These are phyloP conservation scores for Pogonocherus hispidulus DNA, from an alignment of 2,888 invertebrate genomes.

Conservation along the genomic window DNA sequence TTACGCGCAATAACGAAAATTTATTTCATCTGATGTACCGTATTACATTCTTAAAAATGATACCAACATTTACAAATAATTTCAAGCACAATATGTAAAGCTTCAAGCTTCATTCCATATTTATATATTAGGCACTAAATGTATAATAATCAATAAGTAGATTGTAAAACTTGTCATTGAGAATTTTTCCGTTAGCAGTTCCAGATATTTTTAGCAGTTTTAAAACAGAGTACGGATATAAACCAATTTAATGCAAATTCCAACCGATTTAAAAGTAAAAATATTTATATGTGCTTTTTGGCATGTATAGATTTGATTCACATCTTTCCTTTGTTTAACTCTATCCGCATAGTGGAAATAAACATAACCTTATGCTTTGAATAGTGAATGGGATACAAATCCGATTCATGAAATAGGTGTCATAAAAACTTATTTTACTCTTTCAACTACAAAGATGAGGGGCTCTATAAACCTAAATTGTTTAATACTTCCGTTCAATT, in stretches of 20 bases:
- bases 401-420: neutral
- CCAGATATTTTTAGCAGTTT: neutral
- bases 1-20: too few species aligned
- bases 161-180: too few species aligned
- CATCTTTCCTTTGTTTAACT: neutral
- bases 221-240: neutral
- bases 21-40: too few species aligned
- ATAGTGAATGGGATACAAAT: neutral
- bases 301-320: neutral
- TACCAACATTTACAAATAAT: too few species aligned
- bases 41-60: too few species aligned
- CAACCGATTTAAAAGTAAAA: neutral
- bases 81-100: too few species aligned
- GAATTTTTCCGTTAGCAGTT: too few species aligned
- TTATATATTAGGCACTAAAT: too few species aligned
- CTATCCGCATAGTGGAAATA: neutral
- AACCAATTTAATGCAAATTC: neutral
- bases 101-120: too few species aligned
- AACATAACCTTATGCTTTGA: neutral
- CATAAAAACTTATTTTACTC: neutral
- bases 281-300: neutral
- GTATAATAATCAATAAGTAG: too few species aligned
- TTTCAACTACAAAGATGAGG: neutral
- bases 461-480: neutral
- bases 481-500: conserved; percentile 2